Percentiles rank a stretch among this genome's conserved stretches.
Conservation (phyloP, 2,113 vertebrate genomes). For the Grallaria varia region DNA sequence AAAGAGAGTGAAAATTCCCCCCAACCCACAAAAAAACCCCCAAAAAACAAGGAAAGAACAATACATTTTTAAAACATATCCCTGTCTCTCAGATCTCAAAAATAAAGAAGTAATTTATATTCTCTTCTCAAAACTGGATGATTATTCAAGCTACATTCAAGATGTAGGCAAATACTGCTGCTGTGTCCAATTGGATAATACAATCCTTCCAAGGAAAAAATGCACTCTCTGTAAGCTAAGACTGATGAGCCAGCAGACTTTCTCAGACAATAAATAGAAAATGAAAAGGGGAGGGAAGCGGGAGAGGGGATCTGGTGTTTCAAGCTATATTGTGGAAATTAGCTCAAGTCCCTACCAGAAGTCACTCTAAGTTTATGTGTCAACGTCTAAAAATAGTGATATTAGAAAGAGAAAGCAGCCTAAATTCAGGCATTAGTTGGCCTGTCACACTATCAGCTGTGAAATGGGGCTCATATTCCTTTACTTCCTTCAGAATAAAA, state of each 20-base stretch:
- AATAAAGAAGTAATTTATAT: neutral
- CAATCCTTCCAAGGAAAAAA: neutral
- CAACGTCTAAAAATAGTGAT: neutral
- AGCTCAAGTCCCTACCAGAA: neutral
- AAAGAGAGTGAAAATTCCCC: neutral
- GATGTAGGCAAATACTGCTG: neutral
- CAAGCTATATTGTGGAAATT: neutral
- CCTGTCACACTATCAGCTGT: neutral
- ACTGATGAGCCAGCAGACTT: neutral
- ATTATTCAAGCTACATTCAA: neutral
- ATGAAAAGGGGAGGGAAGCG: too few species aligned
- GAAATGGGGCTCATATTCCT: neutral
- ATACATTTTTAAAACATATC: neutral
- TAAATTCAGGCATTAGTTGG: neutral
- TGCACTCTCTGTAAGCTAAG: neutral
- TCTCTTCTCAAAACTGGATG: neutral
- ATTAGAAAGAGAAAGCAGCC: neutral
- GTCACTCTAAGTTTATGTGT: neutral
- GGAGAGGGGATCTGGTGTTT: accelerated
- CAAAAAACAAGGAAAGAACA: neutral
- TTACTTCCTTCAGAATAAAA: neutral
- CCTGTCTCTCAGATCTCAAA: neutral
- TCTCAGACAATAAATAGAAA: neutral
- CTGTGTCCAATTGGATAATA: neutral
- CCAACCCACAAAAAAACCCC: neutral